Evolutionary conservation across 2,888 invertebrate species (phyloP), one percentile per base, ranked within the genome.

Genomic region (Tipula vernalis): DNA sequence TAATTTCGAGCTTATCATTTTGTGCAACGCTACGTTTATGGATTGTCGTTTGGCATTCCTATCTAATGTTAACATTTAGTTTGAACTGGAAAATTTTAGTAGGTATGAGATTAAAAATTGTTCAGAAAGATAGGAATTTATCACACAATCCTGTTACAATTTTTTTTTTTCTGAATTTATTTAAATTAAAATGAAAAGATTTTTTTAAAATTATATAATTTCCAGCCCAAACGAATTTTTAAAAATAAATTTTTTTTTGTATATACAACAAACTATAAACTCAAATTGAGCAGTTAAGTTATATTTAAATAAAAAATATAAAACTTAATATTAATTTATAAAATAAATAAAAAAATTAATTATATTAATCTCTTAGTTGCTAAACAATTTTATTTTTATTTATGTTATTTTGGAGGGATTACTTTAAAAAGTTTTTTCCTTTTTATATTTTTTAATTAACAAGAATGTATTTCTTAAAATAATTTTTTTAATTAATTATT

Each of bases 41-140:
- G 89, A 89, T 89, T 89, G 89, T 89, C 89, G 87, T 88, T 88
- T 88, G 89, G 89, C 88, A 89, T 88, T 89, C 89, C 89, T 89
- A 89, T 88, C 89, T 89, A 89, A 89, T 88, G 88, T 88, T 88
- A 88, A 88, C 87, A 88, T 89, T 87, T 87, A 87, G 86, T 87
- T 87, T 86, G 84, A 84, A 10, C 41, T 39, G 41, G 71, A 10
- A 51, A 28, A 28, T 28, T 51, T 3, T 3, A n/a, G 0, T 44
- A 71, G 18, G 3, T 71, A 51, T 51, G 12, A 15, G 51, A 51
- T 71, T 28, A 71, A 71, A 71, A 71, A 71, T 71, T 71, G 71
- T 28, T 71, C 71, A 71, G 71, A 71, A 71, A 71, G 10, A 18
- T 28, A 71, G 71, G 71, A 71, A 71, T 71, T 71, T 71, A 71